Percentiles rank a stretch among this genome's conserved stretches.
These are phyloP conservation scores for Sceloporus tristichus DNA, from an alignment of 2,113 vertebrate genomes.

Conservation along the genomic window DNA sequence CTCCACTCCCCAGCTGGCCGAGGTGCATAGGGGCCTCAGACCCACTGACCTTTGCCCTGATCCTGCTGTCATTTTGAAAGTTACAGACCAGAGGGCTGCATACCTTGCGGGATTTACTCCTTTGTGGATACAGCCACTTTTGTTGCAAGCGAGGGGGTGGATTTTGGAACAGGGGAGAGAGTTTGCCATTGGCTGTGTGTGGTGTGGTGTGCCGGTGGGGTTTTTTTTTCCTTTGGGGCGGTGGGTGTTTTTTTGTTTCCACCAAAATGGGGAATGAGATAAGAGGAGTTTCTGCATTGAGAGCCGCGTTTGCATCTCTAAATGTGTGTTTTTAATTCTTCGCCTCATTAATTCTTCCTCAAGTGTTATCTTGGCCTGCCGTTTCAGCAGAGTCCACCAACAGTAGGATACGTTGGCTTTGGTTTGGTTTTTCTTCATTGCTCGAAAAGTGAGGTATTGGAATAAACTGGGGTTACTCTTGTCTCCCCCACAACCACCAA, in stretches of 20 bases:
- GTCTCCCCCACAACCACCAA: too few species aligned
- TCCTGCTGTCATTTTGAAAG: conserved; percentile 84
- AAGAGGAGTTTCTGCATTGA: not conserved
- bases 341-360: conserved; percentile 15
- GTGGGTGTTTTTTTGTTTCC: accelerated
- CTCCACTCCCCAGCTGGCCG: conserved; percentile 77
- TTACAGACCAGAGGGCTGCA: conserved; percentile 78
- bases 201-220: too few species aligned
- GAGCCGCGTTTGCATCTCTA: not conserved
- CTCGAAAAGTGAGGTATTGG: too few species aligned
- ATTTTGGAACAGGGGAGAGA: conserved; percentile 2
- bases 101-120: conserved; percentile 81
- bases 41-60: conserved; percentile 83
- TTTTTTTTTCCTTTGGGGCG: not conserved
- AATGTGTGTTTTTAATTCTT: conserved; percentile 22
- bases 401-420: not conserved
- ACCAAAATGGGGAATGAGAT: not conserved
- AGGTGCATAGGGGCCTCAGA: conserved; percentile 78
- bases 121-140: conserved; percentile 30
- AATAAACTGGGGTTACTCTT: too few species aligned
- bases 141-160: conserved; percentile 45
- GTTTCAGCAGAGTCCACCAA: not conserved
- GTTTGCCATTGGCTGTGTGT: conserved; percentile 53
- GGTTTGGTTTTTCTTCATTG: too few species aligned
- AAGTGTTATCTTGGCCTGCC: not conserved